Percentiles rank a stretch among this genome's conserved stretches.
Conservation (phyloP, 2,888 invertebrate genomes). For the Ormia ochracea region DNA sequence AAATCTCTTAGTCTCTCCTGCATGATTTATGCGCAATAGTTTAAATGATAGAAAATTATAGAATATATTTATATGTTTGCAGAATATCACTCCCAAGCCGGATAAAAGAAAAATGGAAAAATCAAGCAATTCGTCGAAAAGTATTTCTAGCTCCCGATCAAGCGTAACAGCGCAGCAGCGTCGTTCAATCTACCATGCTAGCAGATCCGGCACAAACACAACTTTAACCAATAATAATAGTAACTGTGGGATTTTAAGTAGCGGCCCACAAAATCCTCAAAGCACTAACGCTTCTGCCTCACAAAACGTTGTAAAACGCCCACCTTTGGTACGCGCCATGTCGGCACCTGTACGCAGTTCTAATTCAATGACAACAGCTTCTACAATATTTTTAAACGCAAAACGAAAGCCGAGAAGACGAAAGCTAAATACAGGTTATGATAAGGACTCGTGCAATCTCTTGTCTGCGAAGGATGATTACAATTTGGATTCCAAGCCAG, state of each 20-base stretch:
- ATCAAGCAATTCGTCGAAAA: neutral
- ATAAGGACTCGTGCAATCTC: constrained; percentile 39
- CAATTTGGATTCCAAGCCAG: constrained; percentile 26
- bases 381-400: constrained; percentile 67
- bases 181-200: constrained; percentile 42
- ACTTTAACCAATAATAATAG: neutral
- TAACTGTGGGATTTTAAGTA: constrained; percentile 18
- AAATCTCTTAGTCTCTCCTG: too few relatives aligned
- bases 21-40: too few relatives aligned
- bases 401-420: constrained; percentile 72
- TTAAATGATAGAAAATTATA: neutral
- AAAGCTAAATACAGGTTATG: constrained; percentile 68
- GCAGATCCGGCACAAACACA: neutral
- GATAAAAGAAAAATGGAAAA: constrained; percentile 31
- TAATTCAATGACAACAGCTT: constrained; percentile 69
- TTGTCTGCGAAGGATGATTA: constrained; percentile 43
- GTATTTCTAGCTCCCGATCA: neutral
- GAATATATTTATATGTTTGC: neutral
- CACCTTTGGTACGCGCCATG: constrained; percentile 77
- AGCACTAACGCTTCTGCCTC: constrained; percentile 68
- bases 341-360: constrained; percentile 76
- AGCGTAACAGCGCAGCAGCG: constrained; percentile 37
- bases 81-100: constrained; percentile 10
- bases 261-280: constrained; percentile 17
- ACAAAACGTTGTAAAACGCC: constrained; percentile 70